Evolutionary conservation across 2,888 invertebrate genomes (phyloP), one percentile per base, ranked within the genome.

Genomic region (Timandra comae): DNA sequence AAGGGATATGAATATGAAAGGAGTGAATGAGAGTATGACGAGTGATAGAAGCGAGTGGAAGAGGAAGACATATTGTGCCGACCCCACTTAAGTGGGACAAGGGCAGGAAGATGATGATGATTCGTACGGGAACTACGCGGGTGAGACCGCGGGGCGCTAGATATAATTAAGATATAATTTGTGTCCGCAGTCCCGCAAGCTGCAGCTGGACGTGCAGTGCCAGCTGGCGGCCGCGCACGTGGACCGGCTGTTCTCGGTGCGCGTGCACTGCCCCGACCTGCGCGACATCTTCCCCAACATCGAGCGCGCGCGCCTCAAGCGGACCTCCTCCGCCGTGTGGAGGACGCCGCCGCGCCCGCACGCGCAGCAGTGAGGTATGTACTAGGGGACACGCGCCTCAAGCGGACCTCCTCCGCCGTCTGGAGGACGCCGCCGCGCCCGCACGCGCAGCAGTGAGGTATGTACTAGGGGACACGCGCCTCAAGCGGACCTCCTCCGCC

Each of bases 281-380:
- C 73, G 85, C 34, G 87, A 87, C 41, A 87, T 93, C 28, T 93
- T 93, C 81, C 89, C 90, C 21, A 73, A 77, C 40, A 91, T 93
- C 44, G 91, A 91, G 67, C 87, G 89, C 29, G 79, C 78, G 27
- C 81, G 87, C 23, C 77, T 93, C 52, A 89, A 90, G 65, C 86
- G 93, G 24, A 92, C 91, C 22, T 93, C 93, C 0, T 92, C 92
- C 53, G 92, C 91, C 24, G 86, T 91, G 32, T 93, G 93, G 93
- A 87, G 89, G 46, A 90, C 91, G 6, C 91, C 92, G 27, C 92
- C 92, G 0, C 38, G 37, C 60, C 88, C 89, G 2, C 79, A 88
- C 56, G 70, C 90, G 58, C 67, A 72, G 0, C 66, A 72, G 57
- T 67, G 57, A 52, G n/a, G n/a, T n/a, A n/a, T n/a, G n/a, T n/a